phyloP scores from a whole-genome alignment of 2,113 vertebrate genomes.

The Jacana jacana region DNA sequence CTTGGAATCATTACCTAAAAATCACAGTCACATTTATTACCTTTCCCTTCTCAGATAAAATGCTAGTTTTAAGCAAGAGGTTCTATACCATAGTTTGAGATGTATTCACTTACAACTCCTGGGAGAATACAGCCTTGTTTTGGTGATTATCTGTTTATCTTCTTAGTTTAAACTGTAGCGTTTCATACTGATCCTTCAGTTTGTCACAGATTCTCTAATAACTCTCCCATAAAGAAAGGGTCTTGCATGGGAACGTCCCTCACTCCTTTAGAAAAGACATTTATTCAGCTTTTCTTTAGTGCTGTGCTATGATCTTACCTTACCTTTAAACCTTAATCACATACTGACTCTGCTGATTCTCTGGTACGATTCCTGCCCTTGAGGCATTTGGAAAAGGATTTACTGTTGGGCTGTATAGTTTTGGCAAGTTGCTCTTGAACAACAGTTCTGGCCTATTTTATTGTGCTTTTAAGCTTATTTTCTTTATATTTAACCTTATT shows the following conservation, averaged over 20 bases:
- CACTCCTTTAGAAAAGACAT: background rate
- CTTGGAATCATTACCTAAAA: background rate
- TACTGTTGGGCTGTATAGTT: background rate
- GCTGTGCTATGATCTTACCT: background rate
- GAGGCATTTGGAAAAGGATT: background rate
- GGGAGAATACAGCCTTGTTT: background rate
- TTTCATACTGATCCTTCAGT: background rate
- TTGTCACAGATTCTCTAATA: background rate
- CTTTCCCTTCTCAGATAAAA: background rate
- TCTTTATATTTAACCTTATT: background rate
- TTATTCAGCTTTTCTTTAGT: background rate
- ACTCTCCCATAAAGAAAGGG: background rate
- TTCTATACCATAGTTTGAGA: background rate
- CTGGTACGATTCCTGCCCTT: background rate
- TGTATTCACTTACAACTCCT: background rate
- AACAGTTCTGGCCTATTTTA: background rate
- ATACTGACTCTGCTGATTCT: background rate
- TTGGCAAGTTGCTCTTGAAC: background rate
- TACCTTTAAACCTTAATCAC: background rate
- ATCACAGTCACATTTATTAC: background rate
- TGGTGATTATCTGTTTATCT: background rate
- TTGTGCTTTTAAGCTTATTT: background rate
- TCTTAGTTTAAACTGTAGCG: background rate
- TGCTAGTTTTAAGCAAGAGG: background rate
- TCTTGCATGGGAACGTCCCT: background rate